phyloP scores from a whole-genome alignment of 2,113 vertebrate genomes.

The Psittacula cyanocephala region DNA sequence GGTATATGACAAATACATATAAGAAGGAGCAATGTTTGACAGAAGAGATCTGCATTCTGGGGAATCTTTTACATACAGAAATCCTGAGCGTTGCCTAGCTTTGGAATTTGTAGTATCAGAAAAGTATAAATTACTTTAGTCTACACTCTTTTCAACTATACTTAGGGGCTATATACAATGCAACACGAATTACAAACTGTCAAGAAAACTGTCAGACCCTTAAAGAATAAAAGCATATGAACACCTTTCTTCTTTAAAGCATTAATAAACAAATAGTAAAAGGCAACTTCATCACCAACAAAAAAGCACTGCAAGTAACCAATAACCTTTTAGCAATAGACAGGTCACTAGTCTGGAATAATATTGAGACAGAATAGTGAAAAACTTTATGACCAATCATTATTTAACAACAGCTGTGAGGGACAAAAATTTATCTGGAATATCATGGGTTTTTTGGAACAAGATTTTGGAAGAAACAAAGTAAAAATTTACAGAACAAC shows the following conservation, averaged over 20 bases:
- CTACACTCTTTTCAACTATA: not conserved
- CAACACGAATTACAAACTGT: not conserved
- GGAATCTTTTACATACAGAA: not conserved
- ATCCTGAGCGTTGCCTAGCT: not conserved
- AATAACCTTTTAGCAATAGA: not conserved
- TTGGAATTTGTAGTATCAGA: not conserved
- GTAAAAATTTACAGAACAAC: not conserved
- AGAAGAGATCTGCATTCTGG: not conserved
- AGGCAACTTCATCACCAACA: not conserved
- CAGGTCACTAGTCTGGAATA: not conserved
- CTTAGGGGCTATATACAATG: not conserved
- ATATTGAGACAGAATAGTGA: not conserved
- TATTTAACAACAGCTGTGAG: not conserved
- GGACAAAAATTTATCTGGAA: not conserved
- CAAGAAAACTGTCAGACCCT: not conserved
- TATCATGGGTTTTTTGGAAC: accelerated
- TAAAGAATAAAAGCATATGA: not conserved
- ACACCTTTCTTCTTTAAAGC: not conserved
- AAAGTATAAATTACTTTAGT: not conserved
- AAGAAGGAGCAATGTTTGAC: not conserved
- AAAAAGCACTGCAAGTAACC: not conserved
- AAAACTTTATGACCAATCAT: not conserved
- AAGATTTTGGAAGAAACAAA: not conserved
- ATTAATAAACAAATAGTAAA: not conserved
- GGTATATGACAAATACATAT: not conserved